Base-by-base conservation (phyloP, 2,797 vertebrate species). In the Gorsachius magnificus region DNA sequence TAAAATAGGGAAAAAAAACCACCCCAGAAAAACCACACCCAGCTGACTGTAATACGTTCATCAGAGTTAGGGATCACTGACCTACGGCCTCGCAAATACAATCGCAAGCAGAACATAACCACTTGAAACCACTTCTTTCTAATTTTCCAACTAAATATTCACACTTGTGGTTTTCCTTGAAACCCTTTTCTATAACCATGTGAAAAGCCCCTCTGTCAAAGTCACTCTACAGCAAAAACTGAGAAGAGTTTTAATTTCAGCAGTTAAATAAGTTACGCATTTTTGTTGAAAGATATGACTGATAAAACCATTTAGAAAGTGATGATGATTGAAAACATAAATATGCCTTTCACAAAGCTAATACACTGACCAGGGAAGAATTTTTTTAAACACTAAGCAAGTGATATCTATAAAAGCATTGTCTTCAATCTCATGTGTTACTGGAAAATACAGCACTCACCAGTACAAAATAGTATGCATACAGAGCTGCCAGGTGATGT, bases 391-490 rank as follows among this genome's bases (percentile, higher is more conserved):
- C 29, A 54, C 43, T 61, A 90, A 78, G 43, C 24, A 58, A 88
- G 76, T 21, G 11, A 92, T 31, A 28, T 33, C n/a, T 72, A 74
- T 31, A 71, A 92, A 85, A 83, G 36, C 88, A 92, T 96, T 97
- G 96, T 38, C 97, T 97, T 97, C 98, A 97, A 91, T 98, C 97
- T 98, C 98, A 98, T 97, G 97, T 90, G 93, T 97, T 98, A 97
- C 93, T 95, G 97, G 77, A 98, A 98, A 98, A 98, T 96, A 98
- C 76, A 95, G 98, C 98, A 99, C 99, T 99, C 98, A 99, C 99
- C 99, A 99, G 98, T 98, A 99, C 98, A 98, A 99, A 98, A 98
- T 98, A 99, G 98, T 99, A 99, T 98, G 99, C 99, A 98, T 98
- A 99, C 96, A 99, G 98, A 36, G 98, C 99, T 96, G 99, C 97